Evolutionary conservation across 2,797 vertebrate genomes (phyloP).

Genomic region (Spinus olivaceus): DNA sequence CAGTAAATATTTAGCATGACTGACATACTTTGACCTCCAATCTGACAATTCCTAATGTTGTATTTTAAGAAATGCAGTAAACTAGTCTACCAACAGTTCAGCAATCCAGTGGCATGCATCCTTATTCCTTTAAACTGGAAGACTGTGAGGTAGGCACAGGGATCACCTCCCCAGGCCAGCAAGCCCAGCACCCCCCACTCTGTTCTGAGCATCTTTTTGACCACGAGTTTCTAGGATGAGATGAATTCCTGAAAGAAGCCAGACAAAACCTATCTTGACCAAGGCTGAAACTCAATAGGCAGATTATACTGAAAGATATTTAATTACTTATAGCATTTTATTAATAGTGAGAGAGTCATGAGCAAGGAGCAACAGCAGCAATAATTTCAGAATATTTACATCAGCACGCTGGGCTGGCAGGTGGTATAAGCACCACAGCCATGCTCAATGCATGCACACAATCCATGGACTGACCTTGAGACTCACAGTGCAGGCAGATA

Average conservation of each 20-base stretch:
- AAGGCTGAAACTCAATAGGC: not conserved
- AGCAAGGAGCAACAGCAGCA: not conserved
- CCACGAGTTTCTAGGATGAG: not conserved
- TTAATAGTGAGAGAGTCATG: not conserved
- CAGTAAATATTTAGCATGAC: not conserved
- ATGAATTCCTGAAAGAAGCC: not conserved
- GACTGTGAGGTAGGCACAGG: not conserved
- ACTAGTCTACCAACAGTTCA: not conserved
- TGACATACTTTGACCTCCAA: not conserved
- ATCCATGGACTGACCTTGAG: constrained; percentile 86
- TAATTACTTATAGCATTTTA: not conserved
- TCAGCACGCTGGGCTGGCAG: not conserved
- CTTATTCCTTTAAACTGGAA: not conserved
- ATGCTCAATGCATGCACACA: not conserved
- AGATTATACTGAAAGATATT: not conserved
- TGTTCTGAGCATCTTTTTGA: not conserved
- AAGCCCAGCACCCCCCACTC: not conserved
- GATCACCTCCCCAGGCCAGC: not conserved
- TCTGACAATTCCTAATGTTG: not conserved
- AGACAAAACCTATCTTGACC: not conserved
- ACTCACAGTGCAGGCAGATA: constrained; percentile 86
- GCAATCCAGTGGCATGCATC: not conserved
- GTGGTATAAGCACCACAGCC: not conserved
- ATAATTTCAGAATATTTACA: not conserved
- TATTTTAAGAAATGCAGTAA: not conserved